Percentiles rank a stretch among this genome's conserved stretches.
phyloP scores from a whole-genome alignment of 2,797 vertebrate genomes.

The Myripristis jacobus region DNA sequence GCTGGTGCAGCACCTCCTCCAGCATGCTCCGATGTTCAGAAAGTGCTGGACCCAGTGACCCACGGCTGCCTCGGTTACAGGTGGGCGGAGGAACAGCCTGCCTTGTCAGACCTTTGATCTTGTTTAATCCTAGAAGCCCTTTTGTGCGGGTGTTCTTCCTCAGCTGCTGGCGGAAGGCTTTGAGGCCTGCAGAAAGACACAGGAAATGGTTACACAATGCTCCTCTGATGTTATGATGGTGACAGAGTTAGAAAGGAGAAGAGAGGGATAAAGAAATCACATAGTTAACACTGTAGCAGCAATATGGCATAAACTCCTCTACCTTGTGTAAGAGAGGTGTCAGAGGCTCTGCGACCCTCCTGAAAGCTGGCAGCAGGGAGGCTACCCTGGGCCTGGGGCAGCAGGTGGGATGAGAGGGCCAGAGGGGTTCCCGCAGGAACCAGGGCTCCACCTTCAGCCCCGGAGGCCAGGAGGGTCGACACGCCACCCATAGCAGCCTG shows the following conservation, averaged over 20 bases:
- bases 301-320: constrained; percentile 25
- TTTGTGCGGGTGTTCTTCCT: constrained; percentile 93
- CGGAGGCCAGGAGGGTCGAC: constrained; percentile 80
- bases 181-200: constrained; percentile 85
- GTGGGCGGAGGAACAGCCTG: constrained; percentile 88
- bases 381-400: constrained; percentile 87
- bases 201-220: constrained; percentile 57
- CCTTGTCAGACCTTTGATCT: constrained; percentile 94
- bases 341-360: constrained; percentile 94
- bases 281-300: neutral
- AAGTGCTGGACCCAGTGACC: constrained; percentile 84
- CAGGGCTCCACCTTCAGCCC: constrained; percentile 76
- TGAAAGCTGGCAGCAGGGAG: constrained; percentile 89
- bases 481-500: constrained; percentile 78
- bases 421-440: constrained; percentile 82
- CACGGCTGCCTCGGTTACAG: constrained; percentile 86
- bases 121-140: constrained; percentile 94
- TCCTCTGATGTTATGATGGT: constrained; percentile 33
- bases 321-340: constrained; percentile 98
- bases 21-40: constrained; percentile 88
- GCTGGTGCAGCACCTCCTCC: constrained; percentile 93
- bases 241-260: constrained; percentile 11
- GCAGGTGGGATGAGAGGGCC: constrained; percentile 88
- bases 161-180: constrained; percentile 96
- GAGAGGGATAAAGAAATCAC: neutral